Conservation (phyloP, 2,113 vertebrate genomes). For the Callospermophilus lateralis region DNA sequence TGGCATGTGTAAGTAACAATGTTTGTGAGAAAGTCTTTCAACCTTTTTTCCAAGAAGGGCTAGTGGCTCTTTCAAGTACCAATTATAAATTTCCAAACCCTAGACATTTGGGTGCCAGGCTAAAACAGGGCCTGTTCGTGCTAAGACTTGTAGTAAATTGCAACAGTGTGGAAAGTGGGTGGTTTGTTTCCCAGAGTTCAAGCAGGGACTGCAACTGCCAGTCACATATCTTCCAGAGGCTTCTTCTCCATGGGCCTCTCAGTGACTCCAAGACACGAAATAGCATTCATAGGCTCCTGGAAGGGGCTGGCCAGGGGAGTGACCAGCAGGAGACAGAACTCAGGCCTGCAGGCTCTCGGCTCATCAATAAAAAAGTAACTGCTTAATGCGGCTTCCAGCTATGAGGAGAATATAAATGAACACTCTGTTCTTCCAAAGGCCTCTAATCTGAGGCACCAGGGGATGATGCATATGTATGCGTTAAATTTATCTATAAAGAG, state of each 20-base stretch:
- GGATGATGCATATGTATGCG: constrained; percentile 69
- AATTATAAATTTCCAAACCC: constrained; percentile 82
- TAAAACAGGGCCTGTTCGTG: constrained; percentile 81
- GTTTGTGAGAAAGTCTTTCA: constrained; percentile 77
- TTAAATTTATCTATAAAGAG: constrained; percentile 76
- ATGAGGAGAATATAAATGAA: constrained; percentile 75
- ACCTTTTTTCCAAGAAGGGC: constrained; percentile 69
- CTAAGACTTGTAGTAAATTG: constrained; percentile 84
- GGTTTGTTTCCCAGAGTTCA: constrained; percentile 80
- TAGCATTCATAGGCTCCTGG: not conserved
- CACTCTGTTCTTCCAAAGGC: constrained; percentile 67
- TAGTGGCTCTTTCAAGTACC: constrained; percentile 81
- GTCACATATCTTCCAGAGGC: constrained; percentile 61
- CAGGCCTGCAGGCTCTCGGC: not conserved
- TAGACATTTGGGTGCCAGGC: constrained; percentile 81
- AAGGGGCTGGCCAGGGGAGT: constrained; percentile 7
- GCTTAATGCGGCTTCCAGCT: constrained; percentile 54
- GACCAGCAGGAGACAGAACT: constrained; percentile 66
- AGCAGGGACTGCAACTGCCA: constrained; percentile 72
- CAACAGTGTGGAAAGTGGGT: constrained; percentile 76
- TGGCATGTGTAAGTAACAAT: constrained; percentile 54
- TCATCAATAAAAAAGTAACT: constrained; percentile 74
- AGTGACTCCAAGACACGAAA: constrained; percentile 27
- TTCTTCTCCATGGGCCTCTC: not conserved
- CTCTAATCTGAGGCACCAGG: constrained; percentile 62